Conservation (phyloP, 23 tunicate species). For the Botrylloides violaceus region DNA sequence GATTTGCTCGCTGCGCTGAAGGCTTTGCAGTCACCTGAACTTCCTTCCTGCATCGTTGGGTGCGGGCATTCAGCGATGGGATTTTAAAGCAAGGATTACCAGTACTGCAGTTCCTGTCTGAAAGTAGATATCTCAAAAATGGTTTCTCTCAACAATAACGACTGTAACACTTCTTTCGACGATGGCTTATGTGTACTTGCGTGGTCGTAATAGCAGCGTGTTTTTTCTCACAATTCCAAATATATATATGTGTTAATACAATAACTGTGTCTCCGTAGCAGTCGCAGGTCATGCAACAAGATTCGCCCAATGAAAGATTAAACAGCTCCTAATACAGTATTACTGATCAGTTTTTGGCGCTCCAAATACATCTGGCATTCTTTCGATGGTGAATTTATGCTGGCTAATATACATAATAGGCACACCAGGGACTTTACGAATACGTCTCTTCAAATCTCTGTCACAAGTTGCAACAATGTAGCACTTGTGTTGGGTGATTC, state of each 20-base stretch:
- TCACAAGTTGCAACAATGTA: conserved; percentile 98
- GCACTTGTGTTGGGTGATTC: conserved; percentile 93
- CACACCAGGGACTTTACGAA: conserved; percentile 89
- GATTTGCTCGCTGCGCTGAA: no score
- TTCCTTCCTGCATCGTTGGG: no score
- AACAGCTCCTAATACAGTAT: not conserved
- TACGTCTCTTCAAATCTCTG: conserved; percentile 89
- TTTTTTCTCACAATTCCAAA: no score
- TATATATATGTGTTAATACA: not conserved
- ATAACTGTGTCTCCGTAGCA: not conserved
- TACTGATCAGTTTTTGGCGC: conserved; percentile 83
- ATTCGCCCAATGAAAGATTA: not conserved
- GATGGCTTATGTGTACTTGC: no score
- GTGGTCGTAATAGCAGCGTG: no score
- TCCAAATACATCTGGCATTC: conserved; percentile 99
- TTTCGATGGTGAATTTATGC: conserved; percentile 79
- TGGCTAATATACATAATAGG: conserved; percentile 94
- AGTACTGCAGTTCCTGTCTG: no score
- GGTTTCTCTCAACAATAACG: no score
- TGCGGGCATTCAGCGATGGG: no score
- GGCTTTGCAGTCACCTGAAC: no score
- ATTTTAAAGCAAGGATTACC: no score
- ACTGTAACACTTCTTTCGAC: no score
- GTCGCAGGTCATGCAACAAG: not conserved
- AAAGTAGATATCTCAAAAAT: no score